Base-by-base conservation (phyloP, 2,113 vertebrate genomes). In the Coptodon rendalli region DNA sequence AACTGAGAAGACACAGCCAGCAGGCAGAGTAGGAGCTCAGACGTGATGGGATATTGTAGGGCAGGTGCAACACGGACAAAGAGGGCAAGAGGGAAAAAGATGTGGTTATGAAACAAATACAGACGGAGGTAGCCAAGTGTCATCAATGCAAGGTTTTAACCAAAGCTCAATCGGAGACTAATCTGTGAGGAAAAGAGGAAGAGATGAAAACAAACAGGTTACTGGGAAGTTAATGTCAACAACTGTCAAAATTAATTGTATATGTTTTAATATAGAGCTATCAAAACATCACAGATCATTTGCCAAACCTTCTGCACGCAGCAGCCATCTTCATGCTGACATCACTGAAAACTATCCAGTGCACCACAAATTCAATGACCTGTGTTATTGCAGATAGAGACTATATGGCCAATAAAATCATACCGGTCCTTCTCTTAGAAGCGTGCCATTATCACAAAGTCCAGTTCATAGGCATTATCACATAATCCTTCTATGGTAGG, bases 321-420 rank as follows among this genome's bases (percentile, higher is more conserved):
- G 71, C 76, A 56, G n/a, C 54, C 81, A 87, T 71, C 50, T 84
- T 86, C 63, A 54, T 87, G 91, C 89, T 90, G 85, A 92, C 84
- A 86, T 83, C 85, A 83, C 59, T 86, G 86, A 88, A 91, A 90
- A 81, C 63, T 82, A 86, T 85, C 86, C 73, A 82, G 83, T 68
- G 63, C 68, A 84, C 78, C 87, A 89, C 81, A 34, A 85, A 89
- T 63, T 93, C 93, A 94, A 91, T 89, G 89, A 91, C 85, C 90
- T 45, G 27, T 87, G 82, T 92, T 86, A 91, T 82, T 89, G 79
- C 90, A 89, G 91, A 86, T 79, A 63, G 31, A 88, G 53, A n/a
- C 80, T 88, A 81, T 91, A 89, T 90, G 89, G 86, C 92, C 89
- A 87, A 93, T 95, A 93, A 92, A 93, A 91, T 86, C 40, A 61